Percentiles rank a stretch among this genome's conserved stretches.
Conservation (phyloP, 2,113 vertebrate genomes). For the Spizaetus ornatus region DNA sequence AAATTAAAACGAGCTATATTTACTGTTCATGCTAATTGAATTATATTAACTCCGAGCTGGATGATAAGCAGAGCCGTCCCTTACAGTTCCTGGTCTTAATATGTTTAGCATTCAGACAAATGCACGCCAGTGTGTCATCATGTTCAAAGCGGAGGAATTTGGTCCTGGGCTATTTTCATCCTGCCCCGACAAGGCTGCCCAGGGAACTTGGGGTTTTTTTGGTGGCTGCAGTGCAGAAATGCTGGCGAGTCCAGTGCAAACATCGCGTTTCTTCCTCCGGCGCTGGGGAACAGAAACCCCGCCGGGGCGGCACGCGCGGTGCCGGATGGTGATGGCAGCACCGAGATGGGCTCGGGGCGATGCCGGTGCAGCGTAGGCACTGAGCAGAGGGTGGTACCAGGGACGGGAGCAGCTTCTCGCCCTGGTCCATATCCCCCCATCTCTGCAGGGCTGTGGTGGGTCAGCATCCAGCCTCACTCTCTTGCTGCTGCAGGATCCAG, state of each 20-base stretch:
- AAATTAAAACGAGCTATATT: conserved; percentile 1
- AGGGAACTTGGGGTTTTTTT: rapidly evolving
- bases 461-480: not conserved
- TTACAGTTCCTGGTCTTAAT: not conserved
- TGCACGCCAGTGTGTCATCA: rapidly evolving
- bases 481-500: not conserved
- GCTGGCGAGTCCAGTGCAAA: not conserved
- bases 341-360: rapidly evolving
- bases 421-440: not conserved
- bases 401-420: not conserved
- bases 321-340: not conserved
- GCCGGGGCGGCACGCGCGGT: rapidly evolving
- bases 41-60: not conserved
- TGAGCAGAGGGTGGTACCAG: not conserved
- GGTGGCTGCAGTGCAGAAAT: not conserved
- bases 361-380: rapidly evolving
- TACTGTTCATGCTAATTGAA: conserved; percentile 1
- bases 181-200: not conserved
- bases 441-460: not conserved
- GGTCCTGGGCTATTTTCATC: not conserved
- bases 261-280: rapidly evolving
- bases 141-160: not conserved
- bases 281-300: not conserved
- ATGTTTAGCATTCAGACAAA: not conserved
- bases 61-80: conserved; percentile 33